These are phyloP conservation scores for Taxidea taxus DNA, from an alignment of 2,113 vertebrate genomes.

Conservation along the genomic window DNA sequence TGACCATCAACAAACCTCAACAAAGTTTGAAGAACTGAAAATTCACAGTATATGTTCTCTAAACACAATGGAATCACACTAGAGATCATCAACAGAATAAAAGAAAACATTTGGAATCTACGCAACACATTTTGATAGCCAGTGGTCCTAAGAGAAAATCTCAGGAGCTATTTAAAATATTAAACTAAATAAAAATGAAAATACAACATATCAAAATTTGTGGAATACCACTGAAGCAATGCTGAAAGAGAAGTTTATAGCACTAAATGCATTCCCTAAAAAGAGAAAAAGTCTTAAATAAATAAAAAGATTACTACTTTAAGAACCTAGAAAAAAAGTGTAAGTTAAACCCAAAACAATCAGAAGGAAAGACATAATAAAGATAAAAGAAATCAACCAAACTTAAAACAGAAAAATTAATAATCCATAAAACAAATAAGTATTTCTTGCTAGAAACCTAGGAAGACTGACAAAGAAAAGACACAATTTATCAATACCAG, in stretches of 20 bases:
- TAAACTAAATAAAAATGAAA: not conserved
- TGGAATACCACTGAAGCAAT: not conserved
- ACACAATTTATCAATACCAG: not conserved
- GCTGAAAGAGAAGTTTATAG: not conserved
- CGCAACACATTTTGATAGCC: not conserved
- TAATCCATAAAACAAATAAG: not conserved
- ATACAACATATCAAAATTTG: not conserved
- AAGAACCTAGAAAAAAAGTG: not conserved
- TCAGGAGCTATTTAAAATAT: not conserved
- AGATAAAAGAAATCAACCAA: not conserved
- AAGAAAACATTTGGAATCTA: not conserved
- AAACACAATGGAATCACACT: not conserved
- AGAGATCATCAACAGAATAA: not conserved
- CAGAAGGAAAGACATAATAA: not conserved
- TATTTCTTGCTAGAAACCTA: not conserved
- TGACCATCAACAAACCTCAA: not conserved
- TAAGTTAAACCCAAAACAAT: not conserved
- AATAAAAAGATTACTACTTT: not conserved
- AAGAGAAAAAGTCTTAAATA: not conserved
- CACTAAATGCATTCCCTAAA: not conserved
- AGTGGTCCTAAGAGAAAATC: not conserved
- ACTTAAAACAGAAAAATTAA: not conserved
- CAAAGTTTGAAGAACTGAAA: not conserved
- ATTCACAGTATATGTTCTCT: not conserved
- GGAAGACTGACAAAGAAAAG: not conserved